Conservation (phyloP, 2,113 vertebrate genomes). For the Pterocles orientalis region DNA sequence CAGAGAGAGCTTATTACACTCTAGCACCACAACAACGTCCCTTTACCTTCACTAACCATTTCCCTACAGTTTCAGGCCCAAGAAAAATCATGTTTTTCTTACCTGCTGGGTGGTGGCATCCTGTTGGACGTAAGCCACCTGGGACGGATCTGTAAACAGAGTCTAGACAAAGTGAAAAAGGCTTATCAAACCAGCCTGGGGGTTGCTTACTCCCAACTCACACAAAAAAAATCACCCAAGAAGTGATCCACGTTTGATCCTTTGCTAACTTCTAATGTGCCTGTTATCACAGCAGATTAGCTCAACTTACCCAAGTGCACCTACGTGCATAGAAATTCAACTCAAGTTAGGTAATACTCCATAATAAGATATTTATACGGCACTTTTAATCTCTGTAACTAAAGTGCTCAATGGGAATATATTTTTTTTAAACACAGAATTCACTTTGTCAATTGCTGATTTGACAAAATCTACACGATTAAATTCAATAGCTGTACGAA, state of each 20-base stretch:
- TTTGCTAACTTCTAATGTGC: background rate
- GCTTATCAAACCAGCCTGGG: constrained; percentile 47
- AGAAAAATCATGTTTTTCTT: background rate
- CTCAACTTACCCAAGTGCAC: background rate
- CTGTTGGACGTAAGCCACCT: constrained; percentile 96
- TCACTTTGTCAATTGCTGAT: background rate
- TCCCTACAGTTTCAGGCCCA: background rate
- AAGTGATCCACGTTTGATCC: background rate
- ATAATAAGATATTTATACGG: background rate
- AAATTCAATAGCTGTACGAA: background rate
- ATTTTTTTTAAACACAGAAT: background rate
- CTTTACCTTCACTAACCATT: background rate
- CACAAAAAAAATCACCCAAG: background rate
- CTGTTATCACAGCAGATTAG: background rate
- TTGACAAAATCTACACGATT: background rate
- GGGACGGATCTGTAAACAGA: constrained; percentile 94
- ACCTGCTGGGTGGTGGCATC: constrained; percentile 96
- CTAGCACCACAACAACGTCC: background rate
- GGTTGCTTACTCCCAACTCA: background rate
- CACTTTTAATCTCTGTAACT: background rate
- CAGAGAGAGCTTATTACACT: background rate
- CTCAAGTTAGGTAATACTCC: background rate
- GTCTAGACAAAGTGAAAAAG: constrained; percentile 77
- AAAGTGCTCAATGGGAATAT: rapidly evolving
- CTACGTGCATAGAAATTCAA: background rate